These are phyloP conservation scores for Pungitius pungitius DNA, from an alignment of 2,113 vertebrate genomes.

Conservation along the genomic window DNA sequence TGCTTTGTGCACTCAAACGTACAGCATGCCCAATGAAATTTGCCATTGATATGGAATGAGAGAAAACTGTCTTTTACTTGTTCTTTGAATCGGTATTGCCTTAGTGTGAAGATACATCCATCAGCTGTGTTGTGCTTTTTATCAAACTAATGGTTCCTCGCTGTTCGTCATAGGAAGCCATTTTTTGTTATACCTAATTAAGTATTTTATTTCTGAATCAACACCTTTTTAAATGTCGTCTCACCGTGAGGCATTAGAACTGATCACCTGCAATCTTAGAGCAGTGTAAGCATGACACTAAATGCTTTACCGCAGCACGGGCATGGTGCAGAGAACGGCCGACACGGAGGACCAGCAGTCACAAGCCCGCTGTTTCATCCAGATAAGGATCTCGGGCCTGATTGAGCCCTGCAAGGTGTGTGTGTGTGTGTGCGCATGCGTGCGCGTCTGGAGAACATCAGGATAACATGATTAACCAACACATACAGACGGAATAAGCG, in stretches of 20 bases:
- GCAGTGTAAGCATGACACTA: not conserved
- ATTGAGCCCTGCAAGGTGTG: not conserved
- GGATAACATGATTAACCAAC: conserved; percentile 32
- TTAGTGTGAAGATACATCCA: not conserved
- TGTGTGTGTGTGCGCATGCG: not conserved
- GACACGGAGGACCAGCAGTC: not conserved
- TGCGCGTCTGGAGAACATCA: conserved; percentile 39
- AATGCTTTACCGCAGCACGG: not conserved
- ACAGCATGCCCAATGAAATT: not conserved
- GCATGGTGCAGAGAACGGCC: no score
- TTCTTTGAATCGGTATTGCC: not conserved
- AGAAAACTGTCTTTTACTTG: conserved; percentile 9
- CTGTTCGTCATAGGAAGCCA: not conserved
- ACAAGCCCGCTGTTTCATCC: not conserved
- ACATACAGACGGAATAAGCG: not conserved
- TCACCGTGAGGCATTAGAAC: not conserved
- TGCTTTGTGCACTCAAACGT: conserved; percentile 22
- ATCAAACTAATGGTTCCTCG: not conserved
- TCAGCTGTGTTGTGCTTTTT: not conserved
- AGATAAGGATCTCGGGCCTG: conserved; percentile 4
- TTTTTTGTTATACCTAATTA: not conserved
- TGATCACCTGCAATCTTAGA: not conserved
- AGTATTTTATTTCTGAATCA: not conserved
- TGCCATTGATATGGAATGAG: conserved; percentile 7
- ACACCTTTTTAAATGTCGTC: not conserved